Evolutionary conservation across 2,888 invertebrate genomes (phyloP), one percentile per base, ranked within the genome.

Genomic region (Odontocerum albicorne): DNA sequence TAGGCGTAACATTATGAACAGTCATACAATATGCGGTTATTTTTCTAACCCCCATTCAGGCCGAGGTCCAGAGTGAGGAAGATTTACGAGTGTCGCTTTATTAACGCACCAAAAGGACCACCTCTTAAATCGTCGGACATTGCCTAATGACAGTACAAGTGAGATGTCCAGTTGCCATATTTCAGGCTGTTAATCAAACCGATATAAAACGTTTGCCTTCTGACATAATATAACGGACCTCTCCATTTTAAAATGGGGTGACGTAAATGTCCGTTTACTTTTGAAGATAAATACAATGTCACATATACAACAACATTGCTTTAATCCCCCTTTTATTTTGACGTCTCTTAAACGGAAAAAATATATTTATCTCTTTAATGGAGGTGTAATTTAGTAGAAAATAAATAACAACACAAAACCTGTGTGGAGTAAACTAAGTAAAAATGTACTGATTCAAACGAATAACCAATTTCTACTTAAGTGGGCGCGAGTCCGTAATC

Each of bases 51-150:
- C 46, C 46, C 20, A 36, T 35, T 35, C 46, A 20, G 46, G 21
- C 33, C 17, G 19, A 32, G 22, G 35, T n/a, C 19, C 46, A 16
- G 21, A 35, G 21, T n/a, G 31, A 36, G 35, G 15, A 46, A 31
- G 46, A 46, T 46, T 46, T 46, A 46, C 35, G 20, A 35, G 20
- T 13, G 35, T 35, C 16, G 19, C 43, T 46, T 46, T 46, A 46
- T 46, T 35, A 46, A 46, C 33, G 33, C 10, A 20, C 21, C 21
- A 35, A 35, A 35, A 15, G 46, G 35, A 20, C 46, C 35, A 15
- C 12, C 12, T 15, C 35, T 19, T 46, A 46, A 46, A 35, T 46
- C 35, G 35, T 22, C 19, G 12, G 16, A 12, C 46, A 20, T 35
- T 21, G 33, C 21, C 35, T 21, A 46, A 12, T 46, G 35, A 35